These are phyloP conservation scores for Muntiacus reevesi DNA, from an alignment of 2,113 vertebrate species.

Conservation along the genomic window DNA sequence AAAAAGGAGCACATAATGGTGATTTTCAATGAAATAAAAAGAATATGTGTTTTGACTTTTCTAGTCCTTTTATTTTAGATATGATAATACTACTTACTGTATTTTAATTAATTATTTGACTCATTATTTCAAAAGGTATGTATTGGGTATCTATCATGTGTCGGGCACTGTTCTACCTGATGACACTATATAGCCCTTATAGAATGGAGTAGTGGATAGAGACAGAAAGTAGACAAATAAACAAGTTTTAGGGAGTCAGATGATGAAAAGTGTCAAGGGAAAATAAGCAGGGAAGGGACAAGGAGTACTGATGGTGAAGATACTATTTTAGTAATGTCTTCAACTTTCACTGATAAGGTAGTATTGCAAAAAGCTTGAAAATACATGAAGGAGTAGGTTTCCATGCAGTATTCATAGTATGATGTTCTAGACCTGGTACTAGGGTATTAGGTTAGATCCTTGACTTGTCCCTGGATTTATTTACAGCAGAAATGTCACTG, in stretches of 20 bases:
- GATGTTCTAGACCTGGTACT: not conserved
- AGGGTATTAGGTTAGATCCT: not conserved
- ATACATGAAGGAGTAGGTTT: not conserved
- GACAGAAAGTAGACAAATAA: not conserved
- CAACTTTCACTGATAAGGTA: not conserved
- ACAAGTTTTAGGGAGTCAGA: not conserved
- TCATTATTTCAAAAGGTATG: not conserved
- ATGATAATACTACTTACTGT: not conserved
- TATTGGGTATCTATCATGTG: not conserved
- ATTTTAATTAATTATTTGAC: not conserved
- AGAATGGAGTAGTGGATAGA: not conserved
- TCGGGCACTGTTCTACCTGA: not conserved
- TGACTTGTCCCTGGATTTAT: not conserved
- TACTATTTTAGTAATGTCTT: not conserved
- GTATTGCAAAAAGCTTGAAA: fast-evolving
- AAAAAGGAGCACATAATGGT: not conserved
- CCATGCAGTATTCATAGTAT: not conserved
- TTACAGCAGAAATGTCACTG: not conserved
- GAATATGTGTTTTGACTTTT: not conserved
- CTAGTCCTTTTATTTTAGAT: not conserved
- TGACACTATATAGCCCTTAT: not conserved
- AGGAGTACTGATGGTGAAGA: not conserved
- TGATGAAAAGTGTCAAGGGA: not conserved
- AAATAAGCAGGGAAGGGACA: not conserved
- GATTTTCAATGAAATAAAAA: not conserved